A percentile compares a stretch with the other conserved stretches of the same genome.
Evolutionary conservation across 2,888 invertebrate genomes (phyloP).

Genomic region (Frankliniella intonsa): DNA sequence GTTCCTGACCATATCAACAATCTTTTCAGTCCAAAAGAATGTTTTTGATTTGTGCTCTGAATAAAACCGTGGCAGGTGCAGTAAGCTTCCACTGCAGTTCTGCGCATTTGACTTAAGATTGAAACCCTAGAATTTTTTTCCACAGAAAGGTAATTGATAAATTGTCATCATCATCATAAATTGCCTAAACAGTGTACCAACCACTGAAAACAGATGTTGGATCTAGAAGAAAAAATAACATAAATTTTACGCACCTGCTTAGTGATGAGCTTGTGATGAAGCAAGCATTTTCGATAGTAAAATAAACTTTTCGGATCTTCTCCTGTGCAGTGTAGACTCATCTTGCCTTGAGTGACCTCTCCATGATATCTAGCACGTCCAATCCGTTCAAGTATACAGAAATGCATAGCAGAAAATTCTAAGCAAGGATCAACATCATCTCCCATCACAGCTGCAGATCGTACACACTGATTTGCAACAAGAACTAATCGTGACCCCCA

Average conservation of each 20-base stretch:
- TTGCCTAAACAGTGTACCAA: not conserved
- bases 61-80: conserved; percentile 63
- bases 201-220: conserved; percentile 30
- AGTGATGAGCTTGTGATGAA: conserved; percentile 54
- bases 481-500: conserved; percentile 63
- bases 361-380: conserved; percentile 66
- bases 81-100: conserved; percentile 49
- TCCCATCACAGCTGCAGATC: conserved; percentile 56
- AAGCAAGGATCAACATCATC: conserved; percentile 40
- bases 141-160: not conserved
- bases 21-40: conserved; percentile 51
- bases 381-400: conserved; percentile 67
- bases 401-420: conserved; percentile 53
- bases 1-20: conserved; percentile 53
- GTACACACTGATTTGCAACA: conserved; percentile 61
- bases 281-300: conserved; percentile 60
- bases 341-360: conserved; percentile 62
- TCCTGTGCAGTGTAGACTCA: conserved; percentile 52
- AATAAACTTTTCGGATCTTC: conserved; percentile 60
- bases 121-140: conserved; percentile 41
- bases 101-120: conserved; percentile 49
- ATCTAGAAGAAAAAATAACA: not conserved
- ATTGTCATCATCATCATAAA: not conserved
- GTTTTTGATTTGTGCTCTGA: conserved; percentile 53
- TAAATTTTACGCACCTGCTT: conserved; percentile 51